Conservation (phyloP, 2,797 vertebrate genomes). For the Lutjanus argentimaculatus region DNA sequence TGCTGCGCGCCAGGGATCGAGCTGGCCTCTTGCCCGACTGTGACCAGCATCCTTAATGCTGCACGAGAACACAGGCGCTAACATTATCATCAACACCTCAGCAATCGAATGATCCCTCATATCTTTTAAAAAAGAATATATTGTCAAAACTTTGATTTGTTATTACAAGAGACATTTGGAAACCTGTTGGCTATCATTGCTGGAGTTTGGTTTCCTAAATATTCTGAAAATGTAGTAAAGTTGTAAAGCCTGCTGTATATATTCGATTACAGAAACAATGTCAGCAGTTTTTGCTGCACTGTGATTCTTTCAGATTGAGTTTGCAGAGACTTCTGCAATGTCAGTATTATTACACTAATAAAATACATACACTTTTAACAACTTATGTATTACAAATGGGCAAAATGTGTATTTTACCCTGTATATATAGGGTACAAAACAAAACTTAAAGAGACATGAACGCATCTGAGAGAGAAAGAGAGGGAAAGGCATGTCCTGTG, state of each 20-base stretch:
- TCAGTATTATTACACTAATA: neutral
- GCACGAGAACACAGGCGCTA: slow-evolving; percentile 39
- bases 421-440: neutral
- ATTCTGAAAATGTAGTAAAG: slow-evolving; percentile 16
- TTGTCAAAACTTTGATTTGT: neutral
- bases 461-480: neutral
- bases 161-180: neutral
- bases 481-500: neutral
- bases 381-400: neutral
- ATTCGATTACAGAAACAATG: neutral
- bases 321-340: neutral
- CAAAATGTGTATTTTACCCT: neutral
- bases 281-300: slow-evolving; percentile 15
- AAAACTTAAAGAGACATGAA: neutral
- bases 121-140: slow-evolving; percentile 1
- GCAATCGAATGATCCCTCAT: slow-evolving; percentile 28
- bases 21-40: slow-evolving; percentile 60
- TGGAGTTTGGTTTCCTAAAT: slow-evolving; percentile 18
- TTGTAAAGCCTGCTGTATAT: neutral
- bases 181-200: neutral
- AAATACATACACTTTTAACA: neutral
- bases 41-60: slow-evolving; percentile 77
- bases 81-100: slow-evolving; percentile 37
- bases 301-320: neutral
- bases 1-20: slow-evolving; percentile 60